phyloP scores from a whole-genome alignment of 2,888 invertebrate genomes.

The Suillia variegata region DNA sequence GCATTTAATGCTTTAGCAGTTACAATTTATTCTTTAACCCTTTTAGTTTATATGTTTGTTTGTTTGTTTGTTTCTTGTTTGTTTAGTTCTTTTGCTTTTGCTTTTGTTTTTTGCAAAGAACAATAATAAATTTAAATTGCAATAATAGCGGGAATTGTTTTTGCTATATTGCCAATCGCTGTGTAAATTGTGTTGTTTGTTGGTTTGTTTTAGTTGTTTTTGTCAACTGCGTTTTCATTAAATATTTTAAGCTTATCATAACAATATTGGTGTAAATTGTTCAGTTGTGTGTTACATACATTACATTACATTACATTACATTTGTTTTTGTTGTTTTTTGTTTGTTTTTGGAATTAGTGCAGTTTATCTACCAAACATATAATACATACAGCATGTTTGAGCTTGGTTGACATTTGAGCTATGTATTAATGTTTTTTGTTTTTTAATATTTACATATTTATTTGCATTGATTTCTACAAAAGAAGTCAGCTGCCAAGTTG shows the following conservation, averaged over 20 bases:
- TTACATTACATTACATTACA: too few relatives aligned
- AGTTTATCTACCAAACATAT: not conserved
- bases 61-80: conserved; percentile 10
- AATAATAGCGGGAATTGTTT: too few relatives aligned
- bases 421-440: conserved; percentile 8
- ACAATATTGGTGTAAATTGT: conserved; percentile 12
- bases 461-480: too few relatives aligned
- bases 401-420: conserved; percentile 23
- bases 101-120: conserved; percentile 13
- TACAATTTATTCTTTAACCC: conserved; percentile 12
- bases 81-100: conserved; percentile 21
- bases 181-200: too few relatives aligned
- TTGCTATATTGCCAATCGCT: too few relatives aligned
- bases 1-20: conserved; percentile 9
- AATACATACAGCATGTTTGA: conserved; percentile 18
- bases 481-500: too few relatives aligned
- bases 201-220: too few relatives aligned
- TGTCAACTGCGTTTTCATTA: too few relatives aligned
- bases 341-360: conserved; percentile 15
- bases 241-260: conserved; percentile 14
- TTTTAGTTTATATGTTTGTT: conserved; percentile 1
- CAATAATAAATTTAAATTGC: too few relatives aligned
- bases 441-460: not conserved
- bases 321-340: conserved; percentile 8
- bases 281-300: conserved; percentile 18